phyloP scores from a whole-genome alignment of 2,888 invertebrate genomes.

The Acleris holmiana region DNA sequence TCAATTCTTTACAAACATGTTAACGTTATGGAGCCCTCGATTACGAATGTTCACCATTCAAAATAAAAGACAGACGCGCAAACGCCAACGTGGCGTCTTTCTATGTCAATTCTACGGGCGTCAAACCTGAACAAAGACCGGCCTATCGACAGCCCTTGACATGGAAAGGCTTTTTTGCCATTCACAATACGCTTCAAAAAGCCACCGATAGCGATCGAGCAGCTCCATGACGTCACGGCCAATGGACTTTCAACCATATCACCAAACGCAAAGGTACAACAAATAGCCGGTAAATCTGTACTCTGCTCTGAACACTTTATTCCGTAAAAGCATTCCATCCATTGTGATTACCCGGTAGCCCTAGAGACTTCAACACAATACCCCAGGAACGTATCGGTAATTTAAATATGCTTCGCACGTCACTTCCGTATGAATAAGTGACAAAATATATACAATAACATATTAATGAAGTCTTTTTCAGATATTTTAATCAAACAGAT shows the following conservation, averaged over 20 bases:
- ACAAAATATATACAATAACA: slow-evolving; percentile 18
- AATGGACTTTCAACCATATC: slow-evolving; percentile 22
- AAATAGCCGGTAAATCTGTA: slow-evolving; percentile 15
- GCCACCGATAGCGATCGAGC: slow-evolving; percentile 39
- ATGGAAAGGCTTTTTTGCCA: slow-evolving; percentile 79
- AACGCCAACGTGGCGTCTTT: slow-evolving; percentile 6
- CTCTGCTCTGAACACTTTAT: slow-evolving; percentile 54
- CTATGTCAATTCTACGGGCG: slow-evolving; percentile 32
- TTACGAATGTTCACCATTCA: background rate
- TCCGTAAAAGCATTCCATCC: slow-evolving; percentile 61
- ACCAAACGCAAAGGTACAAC: slow-evolving; percentile 18
- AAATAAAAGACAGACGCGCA: background rate
- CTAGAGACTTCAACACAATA: slow-evolving; percentile 29
- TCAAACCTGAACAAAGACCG: slow-evolving; percentile 70
- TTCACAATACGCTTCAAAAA: slow-evolving; percentile 67
- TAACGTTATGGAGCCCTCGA: background rate
- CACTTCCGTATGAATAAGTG: slow-evolving; percentile 33
- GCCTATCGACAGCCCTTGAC: slow-evolving; percentile 76
- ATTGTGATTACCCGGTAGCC: slow-evolving; percentile 44
- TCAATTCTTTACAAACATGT: background rate
- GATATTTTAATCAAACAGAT: too few relatives aligned
- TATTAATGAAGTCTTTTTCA: slow-evolving; percentile 3
- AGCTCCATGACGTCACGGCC: slow-evolving; percentile 18
- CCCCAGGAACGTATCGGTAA: slow-evolving; percentile 29
- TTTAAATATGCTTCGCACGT: slow-evolving; percentile 28